Percentiles rank a stretch among this genome's conserved stretches.
Evolutionary conservation across 2,888 invertebrate genomes (phyloP).

Genomic region (Toxonevra muliebris): DNA sequence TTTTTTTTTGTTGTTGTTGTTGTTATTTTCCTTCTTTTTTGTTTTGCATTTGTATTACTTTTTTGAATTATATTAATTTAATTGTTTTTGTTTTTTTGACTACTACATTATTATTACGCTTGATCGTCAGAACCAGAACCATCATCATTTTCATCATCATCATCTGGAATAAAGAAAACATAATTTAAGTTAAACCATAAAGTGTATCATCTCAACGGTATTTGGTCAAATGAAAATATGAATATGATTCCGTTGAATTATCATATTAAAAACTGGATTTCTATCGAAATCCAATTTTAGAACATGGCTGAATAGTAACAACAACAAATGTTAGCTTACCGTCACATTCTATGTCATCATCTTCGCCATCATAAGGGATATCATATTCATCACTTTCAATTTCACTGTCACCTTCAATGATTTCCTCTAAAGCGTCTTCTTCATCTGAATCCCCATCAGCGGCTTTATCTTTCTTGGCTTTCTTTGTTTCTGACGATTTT

Average conservation of each 20-base stretch:
- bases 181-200: conserved; percentile 4
- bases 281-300: neutral
- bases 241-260: neutral
- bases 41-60: conserved; percentile 55
- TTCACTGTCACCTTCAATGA: conserved; percentile 62
- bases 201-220: conserved; percentile 1
- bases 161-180: conserved; percentile 49
- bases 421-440: conserved; percentile 55
- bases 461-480: conserved; percentile 62
- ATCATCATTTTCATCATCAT: conserved; percentile 63
- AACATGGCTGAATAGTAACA: neutral
- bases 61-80: conserved; percentile 48
- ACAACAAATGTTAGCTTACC: conserved; percentile 45
- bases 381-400: conserved; percentile 64
- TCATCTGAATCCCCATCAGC: conserved; percentile 59
- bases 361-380: conserved; percentile 62
- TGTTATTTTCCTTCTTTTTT: conserved; percentile 48
- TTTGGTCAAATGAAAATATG: conserved; percentile 8
- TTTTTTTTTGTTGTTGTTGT: conserved; percentile 55
- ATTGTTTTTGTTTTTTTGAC: conserved; percentile 60
- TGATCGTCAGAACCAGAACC: conserved; percentile 64
- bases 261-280: too few relatives aligned
- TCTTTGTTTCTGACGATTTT: conserved; percentile 64
- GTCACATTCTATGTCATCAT: conserved; percentile 61
- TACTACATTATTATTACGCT: conserved; percentile 65